These are phyloP conservation scores for Scaptomyza pallida DNA, from an alignment of 1,140 invertebrate genomes.

Conservation along the genomic window DNA sequence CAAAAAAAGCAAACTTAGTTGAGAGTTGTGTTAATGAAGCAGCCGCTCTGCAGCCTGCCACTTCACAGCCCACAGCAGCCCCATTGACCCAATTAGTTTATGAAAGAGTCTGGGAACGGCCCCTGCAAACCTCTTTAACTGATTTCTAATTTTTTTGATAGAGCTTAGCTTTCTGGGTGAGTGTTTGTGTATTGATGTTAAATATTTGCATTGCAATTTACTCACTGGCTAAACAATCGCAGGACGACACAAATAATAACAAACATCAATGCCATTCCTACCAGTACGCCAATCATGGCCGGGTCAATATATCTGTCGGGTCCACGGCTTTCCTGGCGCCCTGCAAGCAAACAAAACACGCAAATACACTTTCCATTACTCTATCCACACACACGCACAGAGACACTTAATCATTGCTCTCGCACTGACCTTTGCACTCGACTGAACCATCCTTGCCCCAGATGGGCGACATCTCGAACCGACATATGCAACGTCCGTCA, in stretches of 20 bases:
- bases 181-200: constrained; percentile 33
- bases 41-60: neutral
- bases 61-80: no score
- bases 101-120: neutral
- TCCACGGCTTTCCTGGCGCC: constrained; percentile 73
- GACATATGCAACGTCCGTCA: constrained; percentile 90
- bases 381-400: neutral
- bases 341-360: constrained; percentile 55
- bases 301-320: constrained; percentile 89
- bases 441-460: constrained; percentile 87
- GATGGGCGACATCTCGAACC: constrained; percentile 90
- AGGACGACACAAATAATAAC: constrained; percentile 96
- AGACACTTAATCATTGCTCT: neutral
- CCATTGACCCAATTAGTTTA: constrained; percentile 50
- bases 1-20: neutral
- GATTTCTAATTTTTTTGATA: neutral
- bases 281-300: constrained; percentile 95
- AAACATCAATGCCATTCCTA: constrained; percentile 96
- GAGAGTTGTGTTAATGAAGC: constrained; percentile 35
- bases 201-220: constrained; percentile 83
- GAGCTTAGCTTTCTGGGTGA: neutral
- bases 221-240: constrained; percentile 95
- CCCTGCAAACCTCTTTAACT: neutral
- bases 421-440: constrained; percentile 88
- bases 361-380: constrained; percentile 49